These are phyloP conservation scores for Dendrolimus kikuchii DNA, from an alignment of 1,140 invertebrate genomes.

Conservation along the genomic window DNA sequence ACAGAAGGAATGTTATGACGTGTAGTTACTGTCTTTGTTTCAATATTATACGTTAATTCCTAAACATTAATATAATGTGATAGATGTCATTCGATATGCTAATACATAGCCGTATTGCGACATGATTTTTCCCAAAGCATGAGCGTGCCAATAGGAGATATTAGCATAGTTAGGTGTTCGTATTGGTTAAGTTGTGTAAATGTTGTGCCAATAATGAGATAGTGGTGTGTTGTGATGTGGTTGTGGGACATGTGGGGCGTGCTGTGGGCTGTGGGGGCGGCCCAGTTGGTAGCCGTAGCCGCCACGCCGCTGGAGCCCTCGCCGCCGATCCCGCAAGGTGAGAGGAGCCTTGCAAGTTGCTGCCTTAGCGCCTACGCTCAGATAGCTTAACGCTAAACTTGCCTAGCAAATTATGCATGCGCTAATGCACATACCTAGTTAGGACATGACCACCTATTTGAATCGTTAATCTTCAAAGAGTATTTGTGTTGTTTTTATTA, in stretches of 20 bases:
- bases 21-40: conserved; percentile 67
- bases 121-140: conserved; percentile 64
- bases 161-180: conserved; percentile 65
- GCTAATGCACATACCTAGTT: conserved; percentile 14
- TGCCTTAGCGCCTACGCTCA: conserved; percentile 44
- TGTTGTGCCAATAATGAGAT: conserved; percentile 71
- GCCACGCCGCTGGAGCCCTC: conserved; percentile 55
- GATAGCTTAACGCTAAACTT: conserved; percentile 10
- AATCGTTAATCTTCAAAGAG: not conserved
- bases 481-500: too few species aligned
- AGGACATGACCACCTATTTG: not conserved
- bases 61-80: conserved; percentile 51
- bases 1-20: conserved; percentile 65
- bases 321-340: conserved; percentile 48
- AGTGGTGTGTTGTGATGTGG: conserved; percentile 70
- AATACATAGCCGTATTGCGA: conserved; percentile 31
- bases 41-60: conserved; percentile 34
- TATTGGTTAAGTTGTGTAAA: conserved; percentile 67
- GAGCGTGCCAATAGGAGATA: conserved; percentile 64
- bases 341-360: conserved; percentile 25
- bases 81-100: conserved; percentile 24
- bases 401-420: conserved; percentile 33
- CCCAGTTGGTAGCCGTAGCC: conserved; percentile 39
- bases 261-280: conserved; percentile 53
- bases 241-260: conserved; percentile 68